Base-by-base conservation (phyloP, 2,888 invertebrate genomes). In the Xestia sexstrigata region DNA sequence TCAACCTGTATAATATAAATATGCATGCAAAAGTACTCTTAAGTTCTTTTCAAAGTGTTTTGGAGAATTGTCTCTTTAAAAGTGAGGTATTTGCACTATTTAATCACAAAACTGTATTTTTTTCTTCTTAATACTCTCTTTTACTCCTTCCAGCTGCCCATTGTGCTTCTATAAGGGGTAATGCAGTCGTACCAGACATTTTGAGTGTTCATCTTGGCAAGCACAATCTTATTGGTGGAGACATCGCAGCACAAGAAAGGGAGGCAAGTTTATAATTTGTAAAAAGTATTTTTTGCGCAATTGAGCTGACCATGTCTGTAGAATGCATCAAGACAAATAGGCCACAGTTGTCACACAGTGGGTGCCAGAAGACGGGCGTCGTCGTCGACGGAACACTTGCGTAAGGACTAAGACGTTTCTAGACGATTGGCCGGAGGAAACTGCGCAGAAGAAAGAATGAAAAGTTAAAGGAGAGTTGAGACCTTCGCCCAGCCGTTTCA, bases 171-270 rank as follows among this genome's bases (percentile, higher is more conserved):
- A 87, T 90, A 20, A 89, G 91, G 86, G 91, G 91, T 6, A 86
- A 81, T 1, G 84, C 89, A 23, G 88, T 94, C 1, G 52, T 90
- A 30, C 89, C 92, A 6, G 92, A 92, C 49, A 83, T 90, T 17
- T 63, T 95, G 2, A 93, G 90, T 68, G 90, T 94, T 0, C 86
- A 92, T 35, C 84, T 95, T 7, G 95, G 95, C 7, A 94, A 94
- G 84, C 92, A 94, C 78, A 94, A 94, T 77, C 84, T 94, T 35
- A 82, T 91, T 49, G 92, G 93, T n/a, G 91, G 93, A n/a, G 93
- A 93, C 66, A 76, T 88, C 8, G 90, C 88, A n/a, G 79, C 90
- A 5, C 92, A 94, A 75, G 94, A 94, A 75, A 93, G 87, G 87
- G 88, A 90, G 87, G 93, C 35, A 35, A 35, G 62, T 62, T 35